Base-by-base conservation (phyloP, 2,797 vertebrate species). In the Scolopax rusticola region DNA sequence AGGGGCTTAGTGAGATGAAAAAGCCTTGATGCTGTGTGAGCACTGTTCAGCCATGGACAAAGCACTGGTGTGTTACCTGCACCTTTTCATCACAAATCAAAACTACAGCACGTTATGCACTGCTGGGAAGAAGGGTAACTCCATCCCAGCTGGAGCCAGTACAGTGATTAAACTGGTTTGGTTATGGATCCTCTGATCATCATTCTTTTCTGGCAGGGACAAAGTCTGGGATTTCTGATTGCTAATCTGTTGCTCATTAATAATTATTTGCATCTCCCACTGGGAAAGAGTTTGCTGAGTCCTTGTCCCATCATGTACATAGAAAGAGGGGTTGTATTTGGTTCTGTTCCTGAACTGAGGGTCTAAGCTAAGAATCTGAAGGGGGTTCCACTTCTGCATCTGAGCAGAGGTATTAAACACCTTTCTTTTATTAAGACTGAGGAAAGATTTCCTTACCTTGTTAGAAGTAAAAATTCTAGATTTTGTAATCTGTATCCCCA, bases 251-350 rank as follows among this genome's bases (percentile, higher is more conserved):
- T 78, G 40, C 23, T 75, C 11, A 3, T 50, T 27, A 50, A 27
- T 68, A 68, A 56, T 75, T 56, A 41, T 50, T 71, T 90, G 36
- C 19, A 19, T 60, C 63, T 82, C 63, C 54, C 21, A 11, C 7
- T 76, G 43, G 15, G 30, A 76, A 47, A 8, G 50, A 73, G 24
- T 73, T 60, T 4, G 2, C 24, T 2, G 40, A 78, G 65, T 74
- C 36, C 23, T 61, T 43, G 17, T 75, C 32, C 48, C 12, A 5
- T 51, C 27, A 28, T 0, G 0, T 24, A n/a, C 32, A 9, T 77
- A n/a, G 17, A 43, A 86, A 65, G 36, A 71, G 23, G 23, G 2
- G 2, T 15, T 14, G 3, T 69, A 12, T 60, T 38, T 87, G 24
- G 9, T 75, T 77, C 20, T 70, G 36, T 84, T 50, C 40, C 40